Evolutionary conservation across 2,888 invertebrate genomes (phyloP), one percentile per base, ranked within the genome.

Genomic region (Microdon myrmicae): DNA sequence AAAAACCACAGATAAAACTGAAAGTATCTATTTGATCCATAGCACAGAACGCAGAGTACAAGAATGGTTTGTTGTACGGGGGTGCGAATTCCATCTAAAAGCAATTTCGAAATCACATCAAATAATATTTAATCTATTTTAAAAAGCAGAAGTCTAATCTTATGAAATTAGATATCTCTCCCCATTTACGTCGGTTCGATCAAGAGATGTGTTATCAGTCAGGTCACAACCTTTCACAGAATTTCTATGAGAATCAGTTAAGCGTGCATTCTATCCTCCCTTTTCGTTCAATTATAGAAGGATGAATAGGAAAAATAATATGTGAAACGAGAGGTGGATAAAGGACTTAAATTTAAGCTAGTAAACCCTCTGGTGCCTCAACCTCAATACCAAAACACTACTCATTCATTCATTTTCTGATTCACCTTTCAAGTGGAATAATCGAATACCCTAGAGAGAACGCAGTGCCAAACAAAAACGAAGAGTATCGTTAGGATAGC

Each of bases 381-480:
- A n/a, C n/a, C n/a, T n/a, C n/a, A n/a, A n/a, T n/a, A n/a, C n/a
- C 34, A 34, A 9, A 8, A 34, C 34, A 34, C 16, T 32, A 31
- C 32, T 44, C 32, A 44, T 23, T 34, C 44, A 32, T 32, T 44
- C 34, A 44, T 25, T 44, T 44, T 34, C 23, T 22, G 31, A 43
- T 32, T 34, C 25, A 44, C 32, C 32, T 44, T 26, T 12, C 44
- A 44, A 44, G 44, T 26, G 44, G 44, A 44, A 44, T 44, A 44
- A 44, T 44, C 44, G 44, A 44, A 44, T 44, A 12, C 16, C 16
- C 25, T n/a, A n/a, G n/a, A n/a, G n/a, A n/a, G 32, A 44, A 25
- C 34, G 34, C 32, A 44, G 9, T 22, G 32, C 17, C n/a, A n/a
- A n/a, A n/a, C n/a, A n/a, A n/a, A n/a, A n/a, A n/a, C n/a, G n/a